phyloP scores from a whole-genome alignment of 1,140 invertebrate species.

The Rhagoletis zephyria region DNA sequence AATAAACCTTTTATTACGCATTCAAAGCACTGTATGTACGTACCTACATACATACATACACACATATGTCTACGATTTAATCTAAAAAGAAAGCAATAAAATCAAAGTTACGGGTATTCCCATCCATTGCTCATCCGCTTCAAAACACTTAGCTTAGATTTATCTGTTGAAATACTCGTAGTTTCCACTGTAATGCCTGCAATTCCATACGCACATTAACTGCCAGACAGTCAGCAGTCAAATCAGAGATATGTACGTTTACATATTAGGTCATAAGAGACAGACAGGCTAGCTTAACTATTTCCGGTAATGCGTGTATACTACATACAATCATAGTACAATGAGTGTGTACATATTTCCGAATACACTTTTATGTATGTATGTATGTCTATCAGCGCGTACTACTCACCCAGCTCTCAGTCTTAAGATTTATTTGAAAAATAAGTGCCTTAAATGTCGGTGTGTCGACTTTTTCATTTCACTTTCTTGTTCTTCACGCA shows the following conservation, averaged over 20 bases:
- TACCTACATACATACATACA: not conserved
- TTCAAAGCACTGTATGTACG: not conserved
- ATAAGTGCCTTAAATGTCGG: not conserved
- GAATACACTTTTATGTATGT: not conserved
- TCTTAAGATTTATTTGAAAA: not conserved
- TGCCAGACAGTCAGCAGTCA: not conserved
- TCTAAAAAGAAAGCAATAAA: not conserved
- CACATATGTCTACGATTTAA: not conserved
- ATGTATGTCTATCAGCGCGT: not conserved
- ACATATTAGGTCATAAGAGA: not conserved
- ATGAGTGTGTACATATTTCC: not conserved
- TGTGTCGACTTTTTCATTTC: not conserved
- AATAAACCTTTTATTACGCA: too few relatives aligned
- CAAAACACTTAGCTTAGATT: not conserved
- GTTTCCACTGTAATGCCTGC: slow-evolving; percentile 3
- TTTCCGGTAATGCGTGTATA: not conserved
- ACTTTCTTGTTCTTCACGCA: not conserved
- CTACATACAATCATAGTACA: too few relatives aligned
- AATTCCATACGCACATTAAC: slow-evolving; percentile 27
- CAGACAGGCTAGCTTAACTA: not conserved
- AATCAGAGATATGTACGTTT: not conserved
- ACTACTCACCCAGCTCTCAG: not conserved
- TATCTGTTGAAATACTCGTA: slow-evolving; percentile 1
- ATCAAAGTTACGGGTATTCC: not conserved
- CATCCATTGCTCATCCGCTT: not conserved